A percentile compares a stretch with the other conserved stretches of the same genome.
Evolutionary conservation across 2,888 invertebrate genomes (phyloP).

Genomic region (Agrotis ipsilon): DNA sequence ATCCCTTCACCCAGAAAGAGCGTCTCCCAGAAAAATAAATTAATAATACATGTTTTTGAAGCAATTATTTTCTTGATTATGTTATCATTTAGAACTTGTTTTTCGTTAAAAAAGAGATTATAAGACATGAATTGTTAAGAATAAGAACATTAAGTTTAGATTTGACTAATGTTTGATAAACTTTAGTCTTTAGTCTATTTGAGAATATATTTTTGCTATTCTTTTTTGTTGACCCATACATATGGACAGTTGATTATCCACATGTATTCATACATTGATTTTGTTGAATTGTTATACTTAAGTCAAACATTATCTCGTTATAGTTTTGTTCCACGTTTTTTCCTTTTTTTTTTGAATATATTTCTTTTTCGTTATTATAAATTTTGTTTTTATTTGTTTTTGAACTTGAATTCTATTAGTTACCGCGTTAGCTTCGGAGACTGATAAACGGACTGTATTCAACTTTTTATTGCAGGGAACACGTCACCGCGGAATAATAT

Average conservation of each 20-base stretch:
- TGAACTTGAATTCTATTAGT: conserved; percentile 41
- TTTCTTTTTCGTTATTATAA: conserved; percentile 63
- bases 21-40: conserved; percentile 44
- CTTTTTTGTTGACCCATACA: conserved; percentile 39
- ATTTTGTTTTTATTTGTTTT: conserved; percentile 63
- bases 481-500: conserved; percentile 78
- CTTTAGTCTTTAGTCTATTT: conserved; percentile 56
- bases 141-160: conserved; percentile 57
- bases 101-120: conserved; percentile 59
- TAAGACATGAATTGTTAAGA: conserved; percentile 78
- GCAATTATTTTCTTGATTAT: conserved; percentile 47
- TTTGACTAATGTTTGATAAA: conserved; percentile 49
- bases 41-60: conserved; percentile 27
- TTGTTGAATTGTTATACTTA: conserved; percentile 45
- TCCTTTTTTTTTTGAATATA: conserved; percentile 70
- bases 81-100: conserved; percentile 60
- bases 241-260: conserved; percentile 6
- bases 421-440: conserved; percentile 14
- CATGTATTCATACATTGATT: conserved; percentile 30
- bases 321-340: conserved; percentile 41
- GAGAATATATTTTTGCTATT: conserved; percentile 34
- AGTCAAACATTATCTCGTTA: conserved; percentile 54
- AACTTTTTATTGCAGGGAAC: conserved; percentile 84
- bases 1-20: conserved; percentile 68
- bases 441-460: conserved; percentile 78